Conservation (phyloP, 2,113 vertebrate genomes). For the Aspidoscelis tigris region DNA sequence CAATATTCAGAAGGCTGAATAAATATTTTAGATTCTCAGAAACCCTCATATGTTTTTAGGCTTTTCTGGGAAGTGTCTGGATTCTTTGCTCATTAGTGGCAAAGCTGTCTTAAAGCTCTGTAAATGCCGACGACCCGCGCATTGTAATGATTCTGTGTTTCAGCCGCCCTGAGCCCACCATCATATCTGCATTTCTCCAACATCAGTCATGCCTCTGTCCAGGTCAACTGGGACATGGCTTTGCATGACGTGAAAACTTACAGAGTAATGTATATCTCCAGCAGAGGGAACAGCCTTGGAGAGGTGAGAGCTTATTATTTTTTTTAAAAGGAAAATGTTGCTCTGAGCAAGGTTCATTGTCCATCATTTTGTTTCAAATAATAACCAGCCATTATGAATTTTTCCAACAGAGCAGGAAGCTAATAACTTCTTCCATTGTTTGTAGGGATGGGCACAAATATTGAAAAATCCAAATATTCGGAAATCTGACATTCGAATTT, state of each 20-base stretch:
- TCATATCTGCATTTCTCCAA: conserved; percentile 81
- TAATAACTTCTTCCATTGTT: not conserved
- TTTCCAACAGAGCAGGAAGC: not conserved
- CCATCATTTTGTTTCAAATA: not conserved
- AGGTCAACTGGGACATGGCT: conserved; percentile 82
- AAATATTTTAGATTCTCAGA: no score
- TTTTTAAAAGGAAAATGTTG: no score
- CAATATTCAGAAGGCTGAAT: no score
- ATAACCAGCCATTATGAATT: not conserved
- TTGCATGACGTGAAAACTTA: conserved; percentile 70
- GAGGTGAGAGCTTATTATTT: conserved; percentile 76
- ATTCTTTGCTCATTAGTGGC: not conserved
- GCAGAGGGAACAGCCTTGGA: conserved; percentile 81
- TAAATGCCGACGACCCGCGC: not conserved
- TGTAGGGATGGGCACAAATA: no score
- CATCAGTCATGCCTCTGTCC: conserved; percentile 83
- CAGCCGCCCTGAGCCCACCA: conserved; percentile 80
- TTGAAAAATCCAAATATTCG: no score
- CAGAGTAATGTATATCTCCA: conserved; percentile 81
- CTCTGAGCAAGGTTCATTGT: not conserved
- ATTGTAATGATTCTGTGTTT: not conserved
- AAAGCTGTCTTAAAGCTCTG: not conserved
- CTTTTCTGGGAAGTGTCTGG: not conserved
- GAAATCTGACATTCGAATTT: no score
- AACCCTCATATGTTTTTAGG: not conserved